Conservation (phyloP, 2,888 invertebrate species). For the Philhelius pedissequus region DNA sequence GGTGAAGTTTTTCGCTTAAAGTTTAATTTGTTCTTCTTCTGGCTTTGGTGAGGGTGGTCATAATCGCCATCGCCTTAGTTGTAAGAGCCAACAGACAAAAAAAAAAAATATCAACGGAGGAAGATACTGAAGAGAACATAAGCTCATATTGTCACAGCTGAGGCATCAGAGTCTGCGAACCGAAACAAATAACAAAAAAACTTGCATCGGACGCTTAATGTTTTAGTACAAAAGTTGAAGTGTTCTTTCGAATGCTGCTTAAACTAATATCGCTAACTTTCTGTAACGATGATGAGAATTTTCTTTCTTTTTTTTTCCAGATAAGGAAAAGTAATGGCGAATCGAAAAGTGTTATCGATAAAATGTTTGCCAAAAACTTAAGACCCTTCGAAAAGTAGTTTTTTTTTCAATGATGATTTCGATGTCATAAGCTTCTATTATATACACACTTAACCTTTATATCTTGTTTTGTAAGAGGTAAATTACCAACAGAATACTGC, state of each 20-base stretch:
- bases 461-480: too few species aligned
- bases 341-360: too few species aligned
- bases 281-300: neutral
- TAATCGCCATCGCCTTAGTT: neutral
- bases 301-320: neutral
- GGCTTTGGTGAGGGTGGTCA: neutral
- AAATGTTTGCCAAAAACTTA: too few species aligned
- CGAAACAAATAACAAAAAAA: neutral
- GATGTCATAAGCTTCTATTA: too few species aligned
- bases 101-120: neutral
- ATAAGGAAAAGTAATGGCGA: too few species aligned
- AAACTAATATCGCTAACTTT: neutral
- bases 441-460: too few species aligned
- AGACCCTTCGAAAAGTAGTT: too few species aligned
- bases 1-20: slow-evolving; percentile 13
- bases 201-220: neutral
- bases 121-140: neutral
- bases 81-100: neutral
- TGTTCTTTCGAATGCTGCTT: neutral
- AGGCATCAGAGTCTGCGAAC: neutral
- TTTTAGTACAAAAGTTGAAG: neutral
- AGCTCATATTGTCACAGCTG: neutral
- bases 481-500: too few species aligned
- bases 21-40: slow-evolving; percentile 1
- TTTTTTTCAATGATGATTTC: too few species aligned